Evolutionary conservation across 2,113 vertebrate genomes (phyloP).

Genomic region (Triplophysa siluroides): DNA sequence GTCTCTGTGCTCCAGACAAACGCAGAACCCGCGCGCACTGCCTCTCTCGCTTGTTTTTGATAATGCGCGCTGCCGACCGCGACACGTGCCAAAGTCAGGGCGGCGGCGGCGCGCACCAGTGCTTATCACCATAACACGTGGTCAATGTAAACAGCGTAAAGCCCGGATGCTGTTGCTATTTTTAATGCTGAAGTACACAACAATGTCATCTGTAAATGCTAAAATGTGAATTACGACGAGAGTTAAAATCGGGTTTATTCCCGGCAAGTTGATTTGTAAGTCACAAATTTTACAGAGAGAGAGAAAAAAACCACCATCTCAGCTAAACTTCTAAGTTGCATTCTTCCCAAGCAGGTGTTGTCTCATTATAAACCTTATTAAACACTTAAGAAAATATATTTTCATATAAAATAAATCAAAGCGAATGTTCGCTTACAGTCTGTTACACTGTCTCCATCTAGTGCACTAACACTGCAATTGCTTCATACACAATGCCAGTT

Average conservation of each 20-base stretch:
- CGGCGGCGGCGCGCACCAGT: slow-evolving; percentile 54
- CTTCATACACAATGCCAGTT: background rate
- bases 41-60: slow-evolving; percentile 62
- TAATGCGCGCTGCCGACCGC: slow-evolving; percentile 61
- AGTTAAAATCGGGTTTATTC: no score
- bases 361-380: background rate
- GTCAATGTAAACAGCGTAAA: slow-evolving; percentile 56
- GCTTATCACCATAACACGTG: slow-evolving; percentile 65
- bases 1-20: slow-evolving; percentile 14
- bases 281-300: background rate
- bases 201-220: no score
- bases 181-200: background rate
- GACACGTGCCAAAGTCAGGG: slow-evolving; percentile 56
- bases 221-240: no score
- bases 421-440: background rate
- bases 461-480: background rate
- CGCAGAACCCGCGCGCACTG: slow-evolving; percentile 50
- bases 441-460: slow-evolving; percentile 44
- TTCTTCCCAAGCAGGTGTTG: background rate
- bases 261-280: no score
- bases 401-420: no score
- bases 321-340: background rate
- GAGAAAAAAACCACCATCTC: background rate
- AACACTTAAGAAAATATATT: no score
- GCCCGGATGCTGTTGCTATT: slow-evolving; percentile 16